Base-by-base conservation (phyloP, 2,888 invertebrate genomes). In the Stenolophus ochropezus region DNA sequence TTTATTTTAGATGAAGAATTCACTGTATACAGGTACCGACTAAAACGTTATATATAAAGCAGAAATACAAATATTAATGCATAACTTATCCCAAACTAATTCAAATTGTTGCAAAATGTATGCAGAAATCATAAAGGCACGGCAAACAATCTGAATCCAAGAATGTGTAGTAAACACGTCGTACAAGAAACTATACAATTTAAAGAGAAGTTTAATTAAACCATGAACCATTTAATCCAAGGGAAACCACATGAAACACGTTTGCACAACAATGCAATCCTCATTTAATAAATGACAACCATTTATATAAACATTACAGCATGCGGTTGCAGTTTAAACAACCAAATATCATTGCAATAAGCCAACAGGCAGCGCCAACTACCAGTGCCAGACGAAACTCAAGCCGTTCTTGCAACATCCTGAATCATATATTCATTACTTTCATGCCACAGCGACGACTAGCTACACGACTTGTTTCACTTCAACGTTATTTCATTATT, bases 251-350 rank as follows among this genome's bases (percentile, higher is more conserved):
- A 49, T 49, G 47, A 73, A 73, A 21, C 73, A 73, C 73, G 73
- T 73, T 73, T 23, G 47, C 73, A 23, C 73, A 73, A 73, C 73
- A 73, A 73, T 73, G 49, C 73, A 73, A 73, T 73, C 47, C 73
- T 73, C 73, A 73, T 73, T 73, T 73, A 73, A 73, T 73, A 73
- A 73, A 73, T 73, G 73, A 73, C 73, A 73, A 73, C 49, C 73
- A 73, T 73, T 73, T 73, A 73, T 73, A 73, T 49, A 73, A 47
- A 73, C 73, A 73, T 73, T 73, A 73, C 73, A 73, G 14, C 73
- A 49, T 33, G 49, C 49, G 20, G 73, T 47, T 73, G 49, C 73
- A 73, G 47, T 73, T 73, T 73, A 49, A 73, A 73, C 73, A 73
- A 73, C 73, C 73, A 23, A 47, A 73, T 73, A 73, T 73, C 47